phyloP scores from a whole-genome alignment of 1,140 invertebrate species.

The Tetragnatha versicolor region DNA sequence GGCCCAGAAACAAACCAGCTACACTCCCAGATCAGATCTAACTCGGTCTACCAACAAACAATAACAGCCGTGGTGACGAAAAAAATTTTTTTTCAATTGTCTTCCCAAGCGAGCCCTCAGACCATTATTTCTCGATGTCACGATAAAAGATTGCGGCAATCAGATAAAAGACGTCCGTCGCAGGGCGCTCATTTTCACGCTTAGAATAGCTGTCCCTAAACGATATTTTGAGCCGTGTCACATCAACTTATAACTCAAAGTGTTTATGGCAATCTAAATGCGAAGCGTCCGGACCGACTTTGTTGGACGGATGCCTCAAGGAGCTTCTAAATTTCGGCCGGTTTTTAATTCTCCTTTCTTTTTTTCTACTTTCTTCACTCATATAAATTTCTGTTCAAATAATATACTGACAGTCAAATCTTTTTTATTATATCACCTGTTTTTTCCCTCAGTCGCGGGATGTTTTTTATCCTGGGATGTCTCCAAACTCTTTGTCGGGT shows the following conservation, averaged over 20 bases:
- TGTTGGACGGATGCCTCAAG: conserved; percentile 10
- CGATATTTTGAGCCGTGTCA: conserved; percentile 14
- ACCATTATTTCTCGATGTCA: conserved; percentile 9
- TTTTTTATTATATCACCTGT: too few species aligned
- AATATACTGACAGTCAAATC: too few species aligned
- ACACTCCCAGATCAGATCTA: too few species aligned
- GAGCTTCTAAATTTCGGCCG: not conserved
- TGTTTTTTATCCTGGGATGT: too few species aligned
- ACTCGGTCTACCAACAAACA: too few species aligned
- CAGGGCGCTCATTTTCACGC: conserved; percentile 30
- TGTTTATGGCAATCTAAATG: conserved; percentile 18
- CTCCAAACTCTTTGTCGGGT: too few species aligned
- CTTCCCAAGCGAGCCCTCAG: too few species aligned
- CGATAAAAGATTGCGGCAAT: conserved; percentile 12
- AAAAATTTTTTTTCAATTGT: too few species aligned
- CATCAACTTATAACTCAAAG: conserved; percentile 1
- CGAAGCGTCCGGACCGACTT: not conserved
- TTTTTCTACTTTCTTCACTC: not conserved
- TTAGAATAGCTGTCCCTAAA: conserved; percentile 25
- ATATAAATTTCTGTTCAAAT: not conserved
- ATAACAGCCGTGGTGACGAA: too few species aligned
- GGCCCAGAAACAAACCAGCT: too few species aligned
- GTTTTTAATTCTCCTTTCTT: too few species aligned
- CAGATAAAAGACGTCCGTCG: conserved; percentile 11
- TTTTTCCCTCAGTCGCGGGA: too few species aligned